phyloP scores from a whole-genome alignment of 2,113 vertebrate genomes.

The Acinonyx jubatus region DNA sequence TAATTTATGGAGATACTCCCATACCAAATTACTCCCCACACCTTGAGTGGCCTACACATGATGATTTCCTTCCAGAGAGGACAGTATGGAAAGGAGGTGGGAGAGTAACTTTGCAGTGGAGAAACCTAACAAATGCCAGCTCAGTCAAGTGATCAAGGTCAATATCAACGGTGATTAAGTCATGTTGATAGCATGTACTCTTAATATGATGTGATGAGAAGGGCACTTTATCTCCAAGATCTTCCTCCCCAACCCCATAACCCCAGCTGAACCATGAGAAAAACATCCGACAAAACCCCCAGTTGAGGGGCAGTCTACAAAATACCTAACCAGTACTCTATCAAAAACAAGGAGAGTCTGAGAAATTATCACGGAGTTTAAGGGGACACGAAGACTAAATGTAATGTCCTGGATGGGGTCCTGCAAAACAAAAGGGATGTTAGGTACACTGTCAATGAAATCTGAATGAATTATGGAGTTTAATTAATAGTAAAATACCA shows the following conservation, averaged over 20 bases:
- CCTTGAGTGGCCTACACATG: not conserved
- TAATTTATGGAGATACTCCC: conserved; percentile 1
- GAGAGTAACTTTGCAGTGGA: no score
- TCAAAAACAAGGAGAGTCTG: not conserved
- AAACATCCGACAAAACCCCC: not conserved
- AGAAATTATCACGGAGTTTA: not conserved
- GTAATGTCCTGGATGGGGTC: not conserved
- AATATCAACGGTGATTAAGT: not conserved
- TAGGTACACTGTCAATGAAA: not conserved
- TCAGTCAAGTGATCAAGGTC: not conserved
- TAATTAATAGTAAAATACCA: not conserved
- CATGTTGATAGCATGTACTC: not conserved
- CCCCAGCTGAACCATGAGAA: not conserved
- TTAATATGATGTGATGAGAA: not conserved
- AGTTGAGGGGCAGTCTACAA: not conserved
- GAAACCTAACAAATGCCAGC: not conserved
- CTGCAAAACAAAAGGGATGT: not conserved
- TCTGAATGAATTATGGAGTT: not conserved
- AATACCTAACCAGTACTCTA: not conserved
- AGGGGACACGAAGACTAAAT: not conserved
- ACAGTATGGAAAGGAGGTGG: not conserved
- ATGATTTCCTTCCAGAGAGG: not conserved
- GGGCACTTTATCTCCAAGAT: not conserved
- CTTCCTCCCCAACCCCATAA: not conserved
- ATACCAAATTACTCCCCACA: not conserved